These are phyloP conservation scores for Zalophus californianus DNA, from an alignment of 2,797 vertebrate genomes.

Conservation along the genomic window DNA sequence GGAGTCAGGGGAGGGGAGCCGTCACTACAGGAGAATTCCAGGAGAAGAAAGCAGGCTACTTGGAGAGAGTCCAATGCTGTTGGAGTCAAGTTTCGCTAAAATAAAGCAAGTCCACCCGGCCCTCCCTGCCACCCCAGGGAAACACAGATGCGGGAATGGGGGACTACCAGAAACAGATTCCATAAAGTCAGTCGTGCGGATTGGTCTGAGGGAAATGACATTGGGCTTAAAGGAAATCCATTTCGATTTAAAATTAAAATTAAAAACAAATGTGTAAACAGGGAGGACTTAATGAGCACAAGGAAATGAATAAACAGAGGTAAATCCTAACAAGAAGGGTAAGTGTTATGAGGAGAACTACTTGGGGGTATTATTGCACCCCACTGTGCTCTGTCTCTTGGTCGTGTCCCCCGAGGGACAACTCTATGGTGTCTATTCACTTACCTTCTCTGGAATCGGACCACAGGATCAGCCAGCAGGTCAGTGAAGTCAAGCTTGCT, in stretches of 20 bases:
- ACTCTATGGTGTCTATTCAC: slow-evolving; percentile 51
- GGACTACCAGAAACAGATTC: neutral
- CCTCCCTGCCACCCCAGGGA: neutral
- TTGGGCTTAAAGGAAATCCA: neutral
- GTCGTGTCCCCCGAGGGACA: neutral
- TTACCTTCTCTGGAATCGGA: slow-evolving; percentile 91
- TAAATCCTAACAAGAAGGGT: neutral
- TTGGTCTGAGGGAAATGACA: neutral
- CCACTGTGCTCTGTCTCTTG: neutral
- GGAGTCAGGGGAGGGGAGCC: too few relatives aligned
- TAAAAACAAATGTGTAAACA: neutral
- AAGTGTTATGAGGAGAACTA: neutral
- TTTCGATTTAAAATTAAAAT: neutral
- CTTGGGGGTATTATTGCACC: too few relatives aligned
- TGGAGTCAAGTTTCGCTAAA: neutral
- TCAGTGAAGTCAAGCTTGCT: slow-evolving; percentile 89
- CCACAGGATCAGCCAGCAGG: slow-evolving; percentile 90
- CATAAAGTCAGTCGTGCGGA: neutral
- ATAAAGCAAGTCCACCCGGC: neutral
- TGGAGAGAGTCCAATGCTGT: neutral
- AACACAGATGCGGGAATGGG: accelerated
- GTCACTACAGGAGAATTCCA: neutral
- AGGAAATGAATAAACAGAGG: neutral
- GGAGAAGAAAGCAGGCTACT: neutral
- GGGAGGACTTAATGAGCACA: neutral